phyloP scores from a whole-genome alignment of 2,113 vertebrate genomes.

The Pogona vitticeps region DNA sequence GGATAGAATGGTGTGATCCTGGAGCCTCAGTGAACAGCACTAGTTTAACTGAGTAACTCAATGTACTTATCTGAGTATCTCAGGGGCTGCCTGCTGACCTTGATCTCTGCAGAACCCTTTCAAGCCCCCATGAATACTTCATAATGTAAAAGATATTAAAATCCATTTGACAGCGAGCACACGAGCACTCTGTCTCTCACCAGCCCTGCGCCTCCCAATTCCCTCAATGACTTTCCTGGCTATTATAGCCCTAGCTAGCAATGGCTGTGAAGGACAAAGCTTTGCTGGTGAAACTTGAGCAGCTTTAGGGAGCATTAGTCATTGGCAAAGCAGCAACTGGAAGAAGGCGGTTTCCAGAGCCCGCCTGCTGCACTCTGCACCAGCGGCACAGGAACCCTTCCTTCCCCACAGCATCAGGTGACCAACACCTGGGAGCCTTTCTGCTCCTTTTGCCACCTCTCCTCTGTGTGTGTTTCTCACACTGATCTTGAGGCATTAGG shows the following conservation, averaged over 20 bases:
- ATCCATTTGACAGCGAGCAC: slow-evolving; percentile 37
- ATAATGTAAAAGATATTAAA: slow-evolving; percentile 38
- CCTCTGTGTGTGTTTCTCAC: neutral
- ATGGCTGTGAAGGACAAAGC: slow-evolving; percentile 74
- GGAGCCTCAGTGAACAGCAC: neutral
- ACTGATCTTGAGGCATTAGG: rapidly evolving
- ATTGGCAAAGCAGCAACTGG: slow-evolving; percentile 71
- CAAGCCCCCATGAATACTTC: slow-evolving; percentile 7
- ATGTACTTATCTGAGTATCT: rapidly evolving
- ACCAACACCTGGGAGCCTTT: neutral
- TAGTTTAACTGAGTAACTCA: neutral
- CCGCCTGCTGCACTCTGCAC: slow-evolving; percentile 72
- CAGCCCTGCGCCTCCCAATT: slow-evolving; percentile 40
- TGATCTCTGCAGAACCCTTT: slow-evolving; percentile 26
- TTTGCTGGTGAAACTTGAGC: slow-evolving; percentile 79
- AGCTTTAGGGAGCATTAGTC: slow-evolving; percentile 78
- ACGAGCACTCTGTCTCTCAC: slow-evolving; percentile 38
- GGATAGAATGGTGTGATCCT: neutral
- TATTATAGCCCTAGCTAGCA: slow-evolving; percentile 63
- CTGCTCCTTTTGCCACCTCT: slow-evolving; percentile 24
- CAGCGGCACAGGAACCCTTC: slow-evolving; percentile 46
- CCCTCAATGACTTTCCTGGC: slow-evolving; percentile 62
- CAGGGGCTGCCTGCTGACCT: neutral
- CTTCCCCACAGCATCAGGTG: neutral
- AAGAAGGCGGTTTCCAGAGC: slow-evolving; percentile 74